Conservation (phyloP, 2,888 invertebrate species). For the Nemotelus nigrinus region DNA sequence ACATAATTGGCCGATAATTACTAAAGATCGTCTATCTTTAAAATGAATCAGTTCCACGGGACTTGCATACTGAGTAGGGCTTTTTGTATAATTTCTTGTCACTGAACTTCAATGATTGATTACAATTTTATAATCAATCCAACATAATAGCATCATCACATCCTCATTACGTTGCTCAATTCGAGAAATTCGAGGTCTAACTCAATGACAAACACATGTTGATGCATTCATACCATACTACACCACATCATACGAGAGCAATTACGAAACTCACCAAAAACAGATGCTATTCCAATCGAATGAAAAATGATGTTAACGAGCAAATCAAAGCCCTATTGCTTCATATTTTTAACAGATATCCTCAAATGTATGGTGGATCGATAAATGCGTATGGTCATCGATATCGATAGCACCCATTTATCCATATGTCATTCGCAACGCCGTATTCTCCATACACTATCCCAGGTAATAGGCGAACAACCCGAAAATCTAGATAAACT, state of each 20-base stretch:
- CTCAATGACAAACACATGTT: too few species aligned
- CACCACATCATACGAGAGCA: too few species aligned
- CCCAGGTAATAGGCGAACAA: slow-evolving; percentile 21
- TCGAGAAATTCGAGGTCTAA: too few species aligned
- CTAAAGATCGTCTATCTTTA: too few species aligned
- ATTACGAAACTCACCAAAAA: too few species aligned
- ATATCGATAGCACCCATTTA: not conserved
- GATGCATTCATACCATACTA: too few species aligned
- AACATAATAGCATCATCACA: not conserved
- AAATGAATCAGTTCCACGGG: too few species aligned
- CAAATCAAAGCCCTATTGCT: not conserved
- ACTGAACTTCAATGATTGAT: not conserved
- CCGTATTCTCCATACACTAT: not conserved
- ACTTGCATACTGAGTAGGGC: too few species aligned
- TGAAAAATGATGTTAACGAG: too few species aligned
- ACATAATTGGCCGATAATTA: too few species aligned
- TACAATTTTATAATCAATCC: slow-evolving; percentile 6
- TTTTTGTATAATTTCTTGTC: too few species aligned
- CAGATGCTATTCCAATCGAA: too few species aligned
- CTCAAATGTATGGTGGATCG: not conserved
- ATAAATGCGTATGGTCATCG: not conserved
- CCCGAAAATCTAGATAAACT: slow-evolving; percentile 41
- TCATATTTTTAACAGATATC: not conserved
- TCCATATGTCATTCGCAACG: not conserved
- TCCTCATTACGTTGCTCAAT: not conserved